These are phyloP conservation scores for Drosophila sordidula DNA, from an alignment of 2,888 invertebrate species.

Conservation along the genomic window DNA sequence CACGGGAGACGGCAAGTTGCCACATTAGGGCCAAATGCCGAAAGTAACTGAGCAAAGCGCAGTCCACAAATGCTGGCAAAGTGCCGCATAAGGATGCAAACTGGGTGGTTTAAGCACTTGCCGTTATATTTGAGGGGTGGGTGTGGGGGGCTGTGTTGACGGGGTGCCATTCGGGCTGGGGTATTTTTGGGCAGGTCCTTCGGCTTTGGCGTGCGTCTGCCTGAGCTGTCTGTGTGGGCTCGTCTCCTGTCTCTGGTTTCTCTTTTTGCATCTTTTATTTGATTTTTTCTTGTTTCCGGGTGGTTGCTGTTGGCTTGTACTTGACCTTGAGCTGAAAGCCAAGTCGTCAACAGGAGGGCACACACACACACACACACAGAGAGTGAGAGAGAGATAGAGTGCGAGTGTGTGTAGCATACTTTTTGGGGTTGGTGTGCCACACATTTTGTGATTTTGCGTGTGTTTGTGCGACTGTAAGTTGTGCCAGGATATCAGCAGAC, in stretches of 20 bases:
- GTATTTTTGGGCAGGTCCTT: conserved; percentile 48
- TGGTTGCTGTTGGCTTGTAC: conserved; percentile 69
- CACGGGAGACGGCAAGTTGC: conserved; percentile 19
- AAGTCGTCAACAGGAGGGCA: conserved; percentile 47
- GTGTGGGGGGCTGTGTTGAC: no score
- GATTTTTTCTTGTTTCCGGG: conserved; percentile 32
- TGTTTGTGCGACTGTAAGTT: conserved; percentile 71
- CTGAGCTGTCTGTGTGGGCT: conserved; percentile 23
- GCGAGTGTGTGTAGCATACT: conserved; percentile 42
- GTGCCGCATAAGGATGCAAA: conserved; percentile 63
- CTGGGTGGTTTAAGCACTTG: conserved; percentile 32
- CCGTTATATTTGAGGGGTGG: conserved; percentile 6
- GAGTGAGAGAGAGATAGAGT: neutral
- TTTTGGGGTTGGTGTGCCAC: conserved; percentile 31
- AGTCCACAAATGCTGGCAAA: conserved; percentile 70
- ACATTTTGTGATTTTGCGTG: conserved; percentile 63
- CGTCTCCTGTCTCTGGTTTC: conserved; percentile 34
- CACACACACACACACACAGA: neutral
- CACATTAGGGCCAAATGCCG: conserved; percentile 66
- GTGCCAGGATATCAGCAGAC: conserved; percentile 61
- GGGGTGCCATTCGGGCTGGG: conserved; percentile 2
- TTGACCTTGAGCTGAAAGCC: conserved; percentile 77
- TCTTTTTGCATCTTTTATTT: neutral
- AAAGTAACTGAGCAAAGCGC: conserved; percentile 55
- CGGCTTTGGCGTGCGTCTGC: conserved; percentile 3